Conservation (phyloP, 1,140 invertebrate species). For the Eurytemora carolleeae region DNA sequence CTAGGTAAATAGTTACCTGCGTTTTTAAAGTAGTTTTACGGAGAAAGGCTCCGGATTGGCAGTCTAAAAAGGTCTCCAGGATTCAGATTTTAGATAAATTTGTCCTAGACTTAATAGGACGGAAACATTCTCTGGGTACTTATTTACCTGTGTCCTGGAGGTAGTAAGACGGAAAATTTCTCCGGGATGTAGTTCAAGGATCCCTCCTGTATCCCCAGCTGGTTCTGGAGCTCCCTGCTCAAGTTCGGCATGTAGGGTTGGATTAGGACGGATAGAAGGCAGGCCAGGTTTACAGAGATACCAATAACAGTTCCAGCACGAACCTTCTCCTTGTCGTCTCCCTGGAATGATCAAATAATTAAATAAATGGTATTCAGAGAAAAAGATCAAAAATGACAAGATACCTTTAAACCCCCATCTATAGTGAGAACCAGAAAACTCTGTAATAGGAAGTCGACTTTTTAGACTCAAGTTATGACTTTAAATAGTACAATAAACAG, state of each 20-base stretch:
- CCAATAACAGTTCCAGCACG: slow-evolving; percentile 66
- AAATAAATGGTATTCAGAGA: no score
- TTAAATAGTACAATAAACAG: no score
- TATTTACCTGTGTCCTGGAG: slow-evolving; percentile 28
- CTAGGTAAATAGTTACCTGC: no score
- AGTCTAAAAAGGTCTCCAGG: slow-evolving; percentile 7
- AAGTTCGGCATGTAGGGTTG: slow-evolving; percentile 80
- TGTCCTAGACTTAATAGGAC: slow-evolving; percentile 67
- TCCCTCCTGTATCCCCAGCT: slow-evolving; percentile 24
- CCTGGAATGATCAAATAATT: no score
- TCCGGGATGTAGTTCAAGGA: slow-evolving; percentile 35
- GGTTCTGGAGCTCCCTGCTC: slow-evolving; percentile 41
- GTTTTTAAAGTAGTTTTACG: no score
- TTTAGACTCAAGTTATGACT: no score
- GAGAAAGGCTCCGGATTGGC: slow-evolving; percentile 15
- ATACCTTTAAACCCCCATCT: no score
- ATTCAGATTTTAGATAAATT: slow-evolving; percentile 23
- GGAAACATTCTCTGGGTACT: slow-evolving; percentile 43
- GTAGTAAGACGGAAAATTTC: slow-evolving; percentile 32
- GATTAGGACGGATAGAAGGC: slow-evolving; percentile 56
- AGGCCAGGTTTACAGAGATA: slow-evolving; percentile 61
- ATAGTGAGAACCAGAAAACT: no score
- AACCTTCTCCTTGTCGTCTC: slow-evolving; percentile 28
- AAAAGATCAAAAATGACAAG: no score
- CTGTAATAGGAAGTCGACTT: no score